Evolutionary conservation across 1,140 invertebrate genomes (phyloP), one percentile per base, ranked within the genome.

Genomic region (Drosophila rhopaloa): DNA sequence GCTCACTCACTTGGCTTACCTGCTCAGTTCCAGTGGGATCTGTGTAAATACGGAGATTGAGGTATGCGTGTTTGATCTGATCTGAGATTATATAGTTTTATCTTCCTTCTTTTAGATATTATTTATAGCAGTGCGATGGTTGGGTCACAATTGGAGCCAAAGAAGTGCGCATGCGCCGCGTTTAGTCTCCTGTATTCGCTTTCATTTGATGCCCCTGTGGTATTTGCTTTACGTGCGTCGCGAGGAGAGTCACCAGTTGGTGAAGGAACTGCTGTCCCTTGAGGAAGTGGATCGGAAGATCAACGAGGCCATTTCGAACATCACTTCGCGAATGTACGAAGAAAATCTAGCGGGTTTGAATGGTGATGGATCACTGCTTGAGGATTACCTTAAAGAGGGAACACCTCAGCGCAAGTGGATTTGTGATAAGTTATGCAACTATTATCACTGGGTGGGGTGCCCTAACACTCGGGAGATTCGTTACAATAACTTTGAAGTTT

Each of bases 11-110:
- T 81, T 96, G 2, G 93, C 94, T 62, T 93, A 93, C 16, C 92
- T 96, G 53, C 90, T 96, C 0, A 93, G 93, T 32, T 96, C 96
- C 0, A 95, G 95, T 90, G 94, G 95, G 56, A 95, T 96, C 65
- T 94, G 94, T 74, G 94, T 96, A 0, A 95, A 90, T 47, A 73
- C 81, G 8, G 88, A 90, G 74, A 35, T 79, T 95, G 88, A 96
- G 95, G 95, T 96, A 2, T 11, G 37, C 4, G 10, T 0, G 0
- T 11, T 38, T 38, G 11, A 11, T 10, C 10, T 38, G 2, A 13
- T 38, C 10, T 38, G 37, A 3, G 9, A 38, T 11, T 38, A 38
- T 38, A 11, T 13, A 38, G 29, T 8, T 38, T 38, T 38, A 11
- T 11, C 24, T 16, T 19, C 4, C 5, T 35, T 13, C 6, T 10